phyloP scores from a whole-genome alignment of 2,888 invertebrate genomes.

The Anaspis maculata region DNA sequence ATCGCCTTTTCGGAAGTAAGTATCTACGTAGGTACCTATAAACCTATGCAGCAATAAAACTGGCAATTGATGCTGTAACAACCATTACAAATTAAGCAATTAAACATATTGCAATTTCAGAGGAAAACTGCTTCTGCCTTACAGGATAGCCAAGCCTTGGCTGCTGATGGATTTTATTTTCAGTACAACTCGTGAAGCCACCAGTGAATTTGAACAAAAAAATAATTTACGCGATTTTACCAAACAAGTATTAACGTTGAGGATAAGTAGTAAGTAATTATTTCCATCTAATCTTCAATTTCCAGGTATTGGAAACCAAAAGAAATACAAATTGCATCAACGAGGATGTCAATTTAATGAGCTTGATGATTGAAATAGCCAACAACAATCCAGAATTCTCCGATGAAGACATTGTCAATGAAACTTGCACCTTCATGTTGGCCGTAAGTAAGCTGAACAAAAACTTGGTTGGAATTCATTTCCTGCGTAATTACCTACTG shows the following conservation, averaged over 20 bases:
- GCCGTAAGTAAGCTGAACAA: slow-evolving; percentile 46
- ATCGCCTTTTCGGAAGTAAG: too few relatives aligned
- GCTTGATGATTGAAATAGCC: slow-evolving; percentile 48
- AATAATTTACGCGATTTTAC: slow-evolving; percentile 43
- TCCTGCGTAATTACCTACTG: too few relatives aligned
- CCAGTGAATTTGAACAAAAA: slow-evolving; percentile 46
- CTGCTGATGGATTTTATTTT: slow-evolving; percentile 48
- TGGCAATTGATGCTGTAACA: too few relatives aligned
- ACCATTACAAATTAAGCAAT: too few relatives aligned
- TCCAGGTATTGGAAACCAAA: neutral
- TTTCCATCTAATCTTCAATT: too few relatives aligned
- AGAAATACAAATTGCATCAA: neutral
- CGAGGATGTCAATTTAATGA: slow-evolving; percentile 35
- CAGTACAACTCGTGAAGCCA: slow-evolving; percentile 45
- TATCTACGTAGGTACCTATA: too few relatives aligned
- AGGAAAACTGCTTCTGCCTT: slow-evolving; percentile 46
- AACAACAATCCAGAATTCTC: slow-evolving; percentile 43
- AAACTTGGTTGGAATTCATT: too few relatives aligned
- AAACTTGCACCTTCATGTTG: slow-evolving; percentile 55
- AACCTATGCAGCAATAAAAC: too few relatives aligned
- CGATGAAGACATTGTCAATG: slow-evolving; percentile 51
- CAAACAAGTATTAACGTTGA: slow-evolving; percentile 30
- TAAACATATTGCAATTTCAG: too few relatives aligned
- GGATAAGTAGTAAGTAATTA: neutral
- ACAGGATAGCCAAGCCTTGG: slow-evolving; percentile 50